A percentile compares a stretch with the other conserved stretches of the same genome.
Conservation (phyloP, 64 coral and sea anemone species). For the Anthopleura sola region DNA sequence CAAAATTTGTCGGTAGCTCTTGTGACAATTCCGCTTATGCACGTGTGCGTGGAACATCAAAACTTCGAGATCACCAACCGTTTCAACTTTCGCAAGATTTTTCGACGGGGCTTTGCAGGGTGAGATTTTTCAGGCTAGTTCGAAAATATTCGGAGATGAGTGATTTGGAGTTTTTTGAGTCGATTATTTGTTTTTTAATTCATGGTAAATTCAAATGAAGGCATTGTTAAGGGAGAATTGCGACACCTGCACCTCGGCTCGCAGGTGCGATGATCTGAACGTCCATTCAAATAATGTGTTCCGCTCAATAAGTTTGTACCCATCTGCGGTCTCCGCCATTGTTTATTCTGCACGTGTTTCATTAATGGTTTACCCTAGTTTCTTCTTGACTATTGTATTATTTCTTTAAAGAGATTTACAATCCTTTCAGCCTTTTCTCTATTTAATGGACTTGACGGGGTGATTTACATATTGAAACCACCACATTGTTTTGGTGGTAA, state of each 20-base stretch:
- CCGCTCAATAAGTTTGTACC: constrained; percentile 77
- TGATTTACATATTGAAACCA: constrained; percentile 97
- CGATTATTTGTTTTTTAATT: constrained; percentile 94
- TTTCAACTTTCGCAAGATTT: constrained; percentile 4
- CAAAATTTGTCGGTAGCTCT: constrained; percentile 51
- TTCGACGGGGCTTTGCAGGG: constrained; percentile 1
- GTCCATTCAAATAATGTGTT: constrained; percentile 97
- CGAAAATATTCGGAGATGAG: constrained; percentile 47
- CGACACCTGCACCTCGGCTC: constrained; percentile 72
- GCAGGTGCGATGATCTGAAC: constrained; percentile 83
- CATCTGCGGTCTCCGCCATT: constrained; percentile 93
- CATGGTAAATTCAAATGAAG: constrained; percentile 87
- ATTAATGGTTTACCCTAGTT: constrained; percentile 94
- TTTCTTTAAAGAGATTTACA: constrained; percentile 99
- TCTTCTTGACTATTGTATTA: constrained; percentile 82
- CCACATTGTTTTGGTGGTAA: constrained; percentile 67
- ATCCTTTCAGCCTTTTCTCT: constrained; percentile 98
- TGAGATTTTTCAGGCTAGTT: constrained; percentile 36
- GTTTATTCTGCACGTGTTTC: constrained; percentile 93
- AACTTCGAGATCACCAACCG: constrained; percentile 10
- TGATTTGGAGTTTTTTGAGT: constrained; percentile 70
- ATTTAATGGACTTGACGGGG: constrained; percentile 92
- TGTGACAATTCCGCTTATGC: constrained; percentile 50
- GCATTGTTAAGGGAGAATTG: constrained; percentile 56
- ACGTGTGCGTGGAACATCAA: constrained; percentile 41